phyloP scores from a whole-genome alignment of 2,113 vertebrate species.

The Sisor rabdophorus region DNA sequence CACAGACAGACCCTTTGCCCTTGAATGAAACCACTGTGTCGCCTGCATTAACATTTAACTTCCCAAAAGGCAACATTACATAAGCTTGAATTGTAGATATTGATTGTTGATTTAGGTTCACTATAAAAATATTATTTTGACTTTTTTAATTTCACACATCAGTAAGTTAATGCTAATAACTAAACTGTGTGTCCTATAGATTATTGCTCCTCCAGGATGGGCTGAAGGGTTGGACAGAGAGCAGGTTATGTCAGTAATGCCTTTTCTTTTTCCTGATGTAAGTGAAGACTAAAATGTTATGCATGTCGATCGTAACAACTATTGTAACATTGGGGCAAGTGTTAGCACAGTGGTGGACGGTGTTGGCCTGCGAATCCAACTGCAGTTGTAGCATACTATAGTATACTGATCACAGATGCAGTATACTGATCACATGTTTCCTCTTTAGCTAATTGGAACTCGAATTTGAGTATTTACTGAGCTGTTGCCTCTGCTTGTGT shows the following conservation, averaged over 20 bases:
- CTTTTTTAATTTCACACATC: background rate
- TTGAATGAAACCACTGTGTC: no score
- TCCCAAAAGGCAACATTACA: no score
- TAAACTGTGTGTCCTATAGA: conserved; percentile 43
- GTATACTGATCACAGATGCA: no score
- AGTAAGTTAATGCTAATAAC: background rate
- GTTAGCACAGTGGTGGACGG: no score
- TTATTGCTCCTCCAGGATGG: conserved; percentile 61
- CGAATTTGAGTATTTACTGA: no score
- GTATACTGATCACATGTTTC: no score
- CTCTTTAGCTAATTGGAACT: no score
- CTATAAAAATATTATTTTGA: background rate
- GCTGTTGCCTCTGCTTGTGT: no score
- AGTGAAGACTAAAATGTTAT: conserved; percentile 39
- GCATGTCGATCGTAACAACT: background rate
- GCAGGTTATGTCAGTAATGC: background rate
- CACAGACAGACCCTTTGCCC: no score
- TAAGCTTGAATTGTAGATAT: background rate
- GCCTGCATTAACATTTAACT: no score
- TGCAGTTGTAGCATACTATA: no score
- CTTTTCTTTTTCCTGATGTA: conserved; percentile 52
- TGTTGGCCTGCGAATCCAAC: no score
- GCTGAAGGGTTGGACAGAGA: conserved; percentile 65
- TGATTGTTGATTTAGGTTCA: background rate
- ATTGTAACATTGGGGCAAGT: background rate